phyloP scores from a whole-genome alignment of 2,797 vertebrate species.

The Microctenopoma steveboyesi region DNA sequence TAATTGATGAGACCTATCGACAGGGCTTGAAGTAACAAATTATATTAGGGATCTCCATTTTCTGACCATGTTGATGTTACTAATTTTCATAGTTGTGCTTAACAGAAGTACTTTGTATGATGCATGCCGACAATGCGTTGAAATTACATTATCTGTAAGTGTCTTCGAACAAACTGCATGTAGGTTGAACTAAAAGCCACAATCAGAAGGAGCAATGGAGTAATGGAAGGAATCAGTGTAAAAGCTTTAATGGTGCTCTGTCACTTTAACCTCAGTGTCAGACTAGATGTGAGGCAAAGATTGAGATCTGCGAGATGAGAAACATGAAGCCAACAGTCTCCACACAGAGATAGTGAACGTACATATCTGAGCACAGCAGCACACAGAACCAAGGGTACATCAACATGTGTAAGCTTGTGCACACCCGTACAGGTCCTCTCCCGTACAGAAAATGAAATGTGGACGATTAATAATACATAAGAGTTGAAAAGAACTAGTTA shows the following conservation, averaged over 20 bases:
- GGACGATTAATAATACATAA: conserved; percentile 85
- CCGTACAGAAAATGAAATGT: conserved; percentile 77
- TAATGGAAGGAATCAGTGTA: conserved; percentile 60
- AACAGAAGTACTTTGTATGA: not conserved
- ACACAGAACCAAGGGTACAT: conserved; percentile 42
- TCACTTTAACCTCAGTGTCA: conserved; percentile 53
- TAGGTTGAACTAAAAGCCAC: conserved; percentile 41
- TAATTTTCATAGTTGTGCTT: not conserved
- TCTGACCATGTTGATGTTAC: not conserved
- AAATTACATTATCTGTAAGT: too few relatives aligned
- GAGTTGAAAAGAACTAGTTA: conserved; percentile 83
- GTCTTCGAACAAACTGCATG: conserved; percentile 31
- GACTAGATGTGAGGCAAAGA: conserved; percentile 63
- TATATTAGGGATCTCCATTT: not conserved
- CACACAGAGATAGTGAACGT: conserved; percentile 52
- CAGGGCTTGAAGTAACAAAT: not conserved
- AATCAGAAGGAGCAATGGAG: conserved; percentile 53
- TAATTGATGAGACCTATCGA: not conserved
- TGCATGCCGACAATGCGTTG: not conserved
- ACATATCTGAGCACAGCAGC: conserved; percentile 48
- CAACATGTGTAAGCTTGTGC: conserved; percentile 57
- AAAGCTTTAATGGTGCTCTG: conserved; percentile 54
- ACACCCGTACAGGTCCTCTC: conserved; percentile 71
- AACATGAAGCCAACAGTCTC: conserved; percentile 46
- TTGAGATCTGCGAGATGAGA: conserved; percentile 55